A percentile compares a stretch with the other conserved stretches of the same genome.
Evolutionary conservation across 2,797 vertebrate genomes (phyloP).

Genomic region (Zenarchopterus dispar): DNA sequence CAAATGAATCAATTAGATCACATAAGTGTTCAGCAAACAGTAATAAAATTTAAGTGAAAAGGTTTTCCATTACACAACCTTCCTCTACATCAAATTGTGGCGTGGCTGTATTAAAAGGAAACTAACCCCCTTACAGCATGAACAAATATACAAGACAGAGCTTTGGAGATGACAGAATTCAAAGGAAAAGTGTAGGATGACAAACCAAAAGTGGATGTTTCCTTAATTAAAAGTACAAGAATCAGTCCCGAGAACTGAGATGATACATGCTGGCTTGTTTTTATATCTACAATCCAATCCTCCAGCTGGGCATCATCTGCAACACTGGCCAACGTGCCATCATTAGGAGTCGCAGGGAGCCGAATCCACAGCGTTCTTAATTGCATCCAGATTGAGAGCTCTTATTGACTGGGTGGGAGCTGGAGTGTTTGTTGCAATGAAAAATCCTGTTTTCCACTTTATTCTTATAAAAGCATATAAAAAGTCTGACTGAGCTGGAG

Average conservation of each 20-base stretch:
- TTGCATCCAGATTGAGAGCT: conserved; percentile 77
- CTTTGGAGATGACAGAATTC: not conserved
- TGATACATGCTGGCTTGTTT: conserved; percentile 42
- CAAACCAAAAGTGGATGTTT: conserved; percentile 23
- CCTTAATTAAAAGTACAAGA: conserved; percentile 49
- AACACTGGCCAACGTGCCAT: conserved; percentile 64
- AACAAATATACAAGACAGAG: conserved; percentile 28
- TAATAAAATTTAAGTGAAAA: conserved; percentile 26
- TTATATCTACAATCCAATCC: conserved; percentile 41
- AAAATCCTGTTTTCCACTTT: conserved; percentile 77
- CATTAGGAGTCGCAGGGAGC: conserved; percentile 74
- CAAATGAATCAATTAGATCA: conserved; percentile 1
- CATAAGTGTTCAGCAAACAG: not conserved
- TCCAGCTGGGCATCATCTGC: conserved; percentile 64
- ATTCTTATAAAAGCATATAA: conserved; percentile 77
- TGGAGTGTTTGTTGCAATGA: conserved; percentile 56
- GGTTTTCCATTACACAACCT: conserved; percentile 35
- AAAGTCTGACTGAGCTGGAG: conserved; percentile 79
- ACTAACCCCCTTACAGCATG: conserved; percentile 20
- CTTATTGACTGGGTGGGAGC: conserved; percentile 77
- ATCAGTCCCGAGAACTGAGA: conserved; percentile 47
- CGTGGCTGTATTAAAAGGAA: conserved; percentile 25
- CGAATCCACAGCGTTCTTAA: conserved; percentile 71
- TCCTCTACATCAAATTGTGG: conserved; percentile 15
- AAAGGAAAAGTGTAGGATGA: conserved; percentile 10